Conservation (phyloP, 1,140 invertebrate species). For the Drosophila busckii region DNA sequence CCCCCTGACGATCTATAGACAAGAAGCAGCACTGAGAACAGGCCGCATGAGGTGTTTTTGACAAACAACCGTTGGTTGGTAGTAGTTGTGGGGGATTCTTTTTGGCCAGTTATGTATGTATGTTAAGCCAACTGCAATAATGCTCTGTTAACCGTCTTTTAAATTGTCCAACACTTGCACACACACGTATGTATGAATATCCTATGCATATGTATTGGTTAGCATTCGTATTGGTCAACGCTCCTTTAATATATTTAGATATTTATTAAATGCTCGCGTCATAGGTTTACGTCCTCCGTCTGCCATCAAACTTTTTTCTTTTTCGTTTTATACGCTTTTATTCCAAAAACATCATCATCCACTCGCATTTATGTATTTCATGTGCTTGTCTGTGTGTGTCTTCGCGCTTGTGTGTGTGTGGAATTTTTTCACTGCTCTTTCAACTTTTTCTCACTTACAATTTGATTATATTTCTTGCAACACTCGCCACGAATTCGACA, state of each 20-base stretch:
- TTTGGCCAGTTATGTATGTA: constrained; percentile 23
- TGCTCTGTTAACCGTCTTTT: constrained; percentile 11
- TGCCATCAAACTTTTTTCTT: constrained; percentile 23
- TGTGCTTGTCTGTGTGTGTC: constrained; percentile 35
- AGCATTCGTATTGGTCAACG: constrained; percentile 24
- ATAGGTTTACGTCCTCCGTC: constrained; percentile 34
- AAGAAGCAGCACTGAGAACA: constrained; percentile 42
- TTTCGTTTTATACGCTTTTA: constrained; percentile 25
- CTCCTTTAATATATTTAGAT: constrained; percentile 1
- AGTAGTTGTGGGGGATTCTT: constrained; percentile 12
- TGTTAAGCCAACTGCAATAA: constrained; percentile 21
- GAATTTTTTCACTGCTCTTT: constrained; percentile 74
- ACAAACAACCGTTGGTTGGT: constrained; percentile 27
- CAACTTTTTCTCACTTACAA: constrained; percentile 62
- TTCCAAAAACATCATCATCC: constrained; percentile 73
- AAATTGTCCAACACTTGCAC: constrained; percentile 27
- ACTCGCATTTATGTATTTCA: constrained; percentile 53
- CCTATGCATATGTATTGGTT: constrained; percentile 4
- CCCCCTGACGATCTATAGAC: constrained; percentile 39
- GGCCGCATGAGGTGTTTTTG: constrained; percentile 36
- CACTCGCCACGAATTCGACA: constrained; percentile 60
- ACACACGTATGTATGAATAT: constrained; percentile 1
- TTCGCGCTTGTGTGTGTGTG: constrained; percentile 52
- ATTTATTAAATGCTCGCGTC: constrained; percentile 54
- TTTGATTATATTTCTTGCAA: constrained; percentile 54